phyloP scores from a whole-genome alignment of 1,140 invertebrate genomes.

The Drosophila lowei region DNA sequence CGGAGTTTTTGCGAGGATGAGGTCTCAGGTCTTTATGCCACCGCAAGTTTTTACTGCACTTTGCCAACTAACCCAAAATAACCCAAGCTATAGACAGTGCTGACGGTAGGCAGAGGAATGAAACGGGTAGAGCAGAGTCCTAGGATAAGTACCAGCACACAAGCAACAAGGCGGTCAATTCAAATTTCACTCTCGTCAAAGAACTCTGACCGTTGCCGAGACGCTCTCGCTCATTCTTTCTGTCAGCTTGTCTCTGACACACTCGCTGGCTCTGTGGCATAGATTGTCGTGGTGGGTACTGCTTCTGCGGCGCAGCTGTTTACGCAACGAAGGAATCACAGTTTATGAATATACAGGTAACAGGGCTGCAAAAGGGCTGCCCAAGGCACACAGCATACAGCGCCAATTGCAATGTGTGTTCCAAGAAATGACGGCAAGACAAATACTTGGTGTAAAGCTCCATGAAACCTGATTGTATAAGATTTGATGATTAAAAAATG shows the following conservation, averaged over 20 bases:
- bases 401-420: no score
- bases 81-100: constrained; percentile 34
- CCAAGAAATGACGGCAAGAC: no score
- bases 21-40: constrained; percentile 76
- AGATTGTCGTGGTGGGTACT: constrained; percentile 41
- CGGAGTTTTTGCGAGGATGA: constrained; percentile 43
- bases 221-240: constrained; percentile 11
- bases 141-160: constrained; percentile 50
- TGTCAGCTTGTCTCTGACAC: constrained; percentile 26
- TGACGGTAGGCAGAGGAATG: not conserved
- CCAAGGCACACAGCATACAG: no score
- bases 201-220: constrained; percentile 1
- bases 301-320: constrained; percentile 24
- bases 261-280: constrained; percentile 52
- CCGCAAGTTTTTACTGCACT: constrained; percentile 81
- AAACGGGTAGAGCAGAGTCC: constrained; percentile 23
- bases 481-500: constrained; percentile 26
- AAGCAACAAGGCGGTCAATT: constrained; percentile 51
- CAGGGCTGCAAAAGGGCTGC: no score
- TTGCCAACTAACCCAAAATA: constrained; percentile 61
- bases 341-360: constrained; percentile 53
- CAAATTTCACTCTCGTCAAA: constrained; percentile 33
- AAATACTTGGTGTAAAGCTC: no score
- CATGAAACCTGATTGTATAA: no score
- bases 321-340: constrained; percentile 50